Evolutionary conservation across 2,113 vertebrate genomes (phyloP), one percentile per base, ranked within the genome.

Genomic region (Apteryx owenii): DNA sequence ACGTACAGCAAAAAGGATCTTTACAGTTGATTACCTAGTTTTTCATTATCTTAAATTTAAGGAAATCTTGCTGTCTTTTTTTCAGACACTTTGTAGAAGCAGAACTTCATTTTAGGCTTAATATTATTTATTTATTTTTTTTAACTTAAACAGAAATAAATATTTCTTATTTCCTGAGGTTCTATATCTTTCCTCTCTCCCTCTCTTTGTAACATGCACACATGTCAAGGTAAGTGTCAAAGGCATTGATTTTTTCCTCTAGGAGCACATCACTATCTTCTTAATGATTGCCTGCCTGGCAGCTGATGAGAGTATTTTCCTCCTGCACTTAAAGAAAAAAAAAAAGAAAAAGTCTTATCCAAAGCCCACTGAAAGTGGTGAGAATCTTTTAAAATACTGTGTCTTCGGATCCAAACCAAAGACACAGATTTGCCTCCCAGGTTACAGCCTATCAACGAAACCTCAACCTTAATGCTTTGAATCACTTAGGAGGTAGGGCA

Each of bases 161-260:
- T 72, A 65, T 15, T 85, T 94, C 50, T 80, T 50, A 16, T 88
- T 82, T 93, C 48, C 53, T 62, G 65, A 61, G 64, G 10, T 44
- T 82, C 54, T 80, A 1, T 20, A 33, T 42, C 28, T 33, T 9
- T 66, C 33, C 9, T 50, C 31, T 88, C 48, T 93, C 38, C 36
- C 25, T 73, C 26, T 89, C 48, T 77, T 65, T 76, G 33, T 82
- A 92, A 76, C 73, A 73, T 46, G 78, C 73, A 87, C 58, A 51
- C 44, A 42, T 91, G 85, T 82, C 0, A 3, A 92, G 77, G 72
- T 86, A 94, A 90, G 66, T 85, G 40, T 95, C 71, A 91, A 62
- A 70, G 13, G 62, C 68, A 93, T 89, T 88, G 94, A 91, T 93
- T 95, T 80, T 96, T 87, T 36, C 78, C 68, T 85, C 36, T 78